Conservation (phyloP, 2,888 invertebrate species). For the Drosophila niveifrons region DNA sequence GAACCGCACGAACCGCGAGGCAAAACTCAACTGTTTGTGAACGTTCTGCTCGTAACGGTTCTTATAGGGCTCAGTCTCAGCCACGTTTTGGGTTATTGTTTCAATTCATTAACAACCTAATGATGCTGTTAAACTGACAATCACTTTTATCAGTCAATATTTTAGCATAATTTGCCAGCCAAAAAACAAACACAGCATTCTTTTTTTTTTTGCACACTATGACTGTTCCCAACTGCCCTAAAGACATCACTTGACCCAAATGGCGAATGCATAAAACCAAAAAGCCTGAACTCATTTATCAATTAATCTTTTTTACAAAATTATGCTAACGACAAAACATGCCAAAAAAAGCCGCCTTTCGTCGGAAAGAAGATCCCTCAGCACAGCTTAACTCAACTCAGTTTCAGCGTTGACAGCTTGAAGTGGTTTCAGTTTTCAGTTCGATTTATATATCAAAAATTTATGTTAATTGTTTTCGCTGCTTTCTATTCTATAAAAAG, state of each 20-base stretch:
- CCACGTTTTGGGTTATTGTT: conserved; percentile 11
- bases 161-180: conserved; percentile 55
- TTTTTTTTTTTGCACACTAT: background rate
- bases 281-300: conserved; percentile 64
- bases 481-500: conserved; percentile 61
- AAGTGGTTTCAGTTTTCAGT: conserved; percentile 36
- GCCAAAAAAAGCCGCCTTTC: conserved; percentile 23
- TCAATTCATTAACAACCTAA: conserved; percentile 42
- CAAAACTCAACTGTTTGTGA: conserved; percentile 65
- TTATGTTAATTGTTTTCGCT: conserved; percentile 67
- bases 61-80: conserved; percentile 73
- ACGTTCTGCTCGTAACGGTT: conserved; percentile 57
- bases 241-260: conserved; percentile 62
- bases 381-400: background rate
- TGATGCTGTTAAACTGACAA: conserved; percentile 55
- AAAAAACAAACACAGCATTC: background rate
- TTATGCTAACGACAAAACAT: conserved; percentile 30
- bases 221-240: conserved; percentile 38
- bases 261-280: conserved; percentile 31
- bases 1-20: conserved; percentile 63
- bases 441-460: conserved; percentile 42
- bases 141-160: conserved; percentile 53
- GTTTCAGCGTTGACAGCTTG: conserved; percentile 43
- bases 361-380: conserved; percentile 26
- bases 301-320: conserved; percentile 41